phyloP scores from a whole-genome alignment of 2,888 invertebrate species.

The Glyphotaelius pellucidus region DNA sequence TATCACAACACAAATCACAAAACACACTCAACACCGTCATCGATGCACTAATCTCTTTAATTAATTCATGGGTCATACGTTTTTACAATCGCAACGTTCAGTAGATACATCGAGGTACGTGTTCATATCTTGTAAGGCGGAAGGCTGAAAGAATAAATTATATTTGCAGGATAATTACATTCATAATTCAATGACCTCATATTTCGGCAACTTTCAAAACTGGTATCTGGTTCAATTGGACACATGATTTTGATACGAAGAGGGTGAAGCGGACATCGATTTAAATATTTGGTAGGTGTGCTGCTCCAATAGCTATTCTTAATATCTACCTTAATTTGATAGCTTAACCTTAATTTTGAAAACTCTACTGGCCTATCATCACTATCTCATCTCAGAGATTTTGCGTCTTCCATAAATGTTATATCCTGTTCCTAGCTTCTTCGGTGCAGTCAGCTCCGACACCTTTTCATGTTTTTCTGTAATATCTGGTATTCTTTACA shows the following conservation, averaged over 20 bases:
- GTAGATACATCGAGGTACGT: background rate
- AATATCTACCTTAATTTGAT: too few relatives aligned
- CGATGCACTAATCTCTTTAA: background rate
- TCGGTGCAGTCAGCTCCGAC: background rate
- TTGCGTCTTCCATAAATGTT: background rate
- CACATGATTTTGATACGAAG: background rate
- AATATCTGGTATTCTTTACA: background rate
- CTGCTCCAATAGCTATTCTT: background rate
- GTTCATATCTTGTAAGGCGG: background rate
- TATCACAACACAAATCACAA: background rate
- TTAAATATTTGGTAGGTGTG: background rate
- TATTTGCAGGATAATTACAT: conserved; percentile 27
- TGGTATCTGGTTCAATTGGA: conserved; percentile 3
- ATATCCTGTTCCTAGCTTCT: background rate
- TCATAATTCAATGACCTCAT: conserved; percentile 48
- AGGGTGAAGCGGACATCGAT: background rate
- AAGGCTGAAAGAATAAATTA: conserved; percentile 31
- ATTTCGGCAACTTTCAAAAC: conserved; percentile 47
- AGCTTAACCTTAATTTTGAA: background rate
- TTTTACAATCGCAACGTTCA: background rate
- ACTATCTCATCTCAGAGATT: background rate
- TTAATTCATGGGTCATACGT: background rate
- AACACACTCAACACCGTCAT: background rate
- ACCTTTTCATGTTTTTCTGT: background rate
- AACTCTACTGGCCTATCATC: background rate